Evolutionary conservation across 2,113 vertebrate species (phyloP).

Genomic region (Heteronetta atricapilla): DNA sequence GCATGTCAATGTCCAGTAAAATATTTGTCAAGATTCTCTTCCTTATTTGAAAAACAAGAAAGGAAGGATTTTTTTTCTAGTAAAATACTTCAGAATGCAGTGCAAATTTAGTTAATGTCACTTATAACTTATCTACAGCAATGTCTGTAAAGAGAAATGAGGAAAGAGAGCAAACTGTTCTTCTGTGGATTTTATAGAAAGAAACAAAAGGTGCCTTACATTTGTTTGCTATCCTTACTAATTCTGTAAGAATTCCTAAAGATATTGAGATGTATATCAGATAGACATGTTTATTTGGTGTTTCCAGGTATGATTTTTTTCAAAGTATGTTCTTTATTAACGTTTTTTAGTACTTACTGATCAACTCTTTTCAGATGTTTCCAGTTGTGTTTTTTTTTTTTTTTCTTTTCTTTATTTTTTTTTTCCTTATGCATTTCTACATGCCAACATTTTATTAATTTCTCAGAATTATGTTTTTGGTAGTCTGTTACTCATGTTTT

Average conservation of each 20-base stretch:
- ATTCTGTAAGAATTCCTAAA: slow-evolving; percentile 28
- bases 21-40: background rate
- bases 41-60: background rate
- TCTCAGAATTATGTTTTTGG: slow-evolving; percentile 16
- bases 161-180: background rate
- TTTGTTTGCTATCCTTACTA: slow-evolving; percentile 15
- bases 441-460: slow-evolving; percentile 19
- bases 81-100: background rate
- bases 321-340: slow-evolving; percentile 44
- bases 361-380: slow-evolving; percentile 49
- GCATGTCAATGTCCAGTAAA: background rate
- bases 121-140: background rate
- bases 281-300: slow-evolving; percentile 55
- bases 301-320: slow-evolving; percentile 15
- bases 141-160: background rate
- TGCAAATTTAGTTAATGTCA: background rate
- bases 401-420: background rate
- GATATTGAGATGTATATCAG: slow-evolving; percentile 33
- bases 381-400: background rate
- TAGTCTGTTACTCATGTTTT: slow-evolving; percentile 22
- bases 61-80: background rate
- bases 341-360: background rate
- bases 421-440: background rate
- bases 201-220: background rate
- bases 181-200: background rate